Conservation (phyloP, 1,140 invertebrate genomes). For the Wasmannia auropunctata region DNA sequence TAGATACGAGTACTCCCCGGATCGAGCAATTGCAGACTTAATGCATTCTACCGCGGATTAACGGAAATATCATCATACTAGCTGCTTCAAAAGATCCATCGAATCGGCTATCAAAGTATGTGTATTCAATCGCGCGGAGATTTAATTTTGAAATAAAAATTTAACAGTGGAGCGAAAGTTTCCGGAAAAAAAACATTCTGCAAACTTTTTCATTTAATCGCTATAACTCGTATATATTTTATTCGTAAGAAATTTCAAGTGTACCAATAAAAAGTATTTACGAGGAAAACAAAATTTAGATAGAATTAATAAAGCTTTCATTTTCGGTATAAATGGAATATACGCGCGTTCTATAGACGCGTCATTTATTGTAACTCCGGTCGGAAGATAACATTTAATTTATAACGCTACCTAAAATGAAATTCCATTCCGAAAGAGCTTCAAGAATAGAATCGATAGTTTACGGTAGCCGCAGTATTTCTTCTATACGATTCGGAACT, state of each 20-base stretch:
- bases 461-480: neutral
- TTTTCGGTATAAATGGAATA: constrained; percentile 36
- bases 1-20: constrained; percentile 45
- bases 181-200: neutral
- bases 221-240: neutral
- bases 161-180: neutral
- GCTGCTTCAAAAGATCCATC: constrained; percentile 15
- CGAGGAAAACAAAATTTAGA: constrained; percentile 6
- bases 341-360: neutral
- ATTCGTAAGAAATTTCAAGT: neutral
- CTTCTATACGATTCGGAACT: neutral
- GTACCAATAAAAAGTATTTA: no score
- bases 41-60: constrained; percentile 44
- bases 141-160: neutral
- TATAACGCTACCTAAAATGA: constrained; percentile 37
- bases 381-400: constrained; percentile 43
- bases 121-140: neutral
- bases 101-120: neutral
- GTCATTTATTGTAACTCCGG: constrained; percentile 41
- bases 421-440: constrained; percentile 44
- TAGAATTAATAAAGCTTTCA: constrained; percentile 54
- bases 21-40: constrained; percentile 62
- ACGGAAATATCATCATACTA: neutral
- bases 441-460: constrained; percentile 36
- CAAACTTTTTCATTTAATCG: neutral